Conservation (phyloP, 2,888 invertebrate genomes). For the Synergus umbraculus region DNA sequence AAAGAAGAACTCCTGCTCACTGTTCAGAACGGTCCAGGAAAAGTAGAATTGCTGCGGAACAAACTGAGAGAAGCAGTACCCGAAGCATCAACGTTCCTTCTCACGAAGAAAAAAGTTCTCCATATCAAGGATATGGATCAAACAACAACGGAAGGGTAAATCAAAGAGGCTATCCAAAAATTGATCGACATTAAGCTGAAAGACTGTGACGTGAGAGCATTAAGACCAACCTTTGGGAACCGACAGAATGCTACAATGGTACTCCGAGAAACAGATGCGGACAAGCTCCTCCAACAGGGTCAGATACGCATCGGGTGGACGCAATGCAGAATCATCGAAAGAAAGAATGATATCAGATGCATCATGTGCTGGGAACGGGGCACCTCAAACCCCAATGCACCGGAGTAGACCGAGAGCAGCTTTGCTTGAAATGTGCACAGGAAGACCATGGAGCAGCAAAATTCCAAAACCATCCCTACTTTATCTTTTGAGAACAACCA, state of each 20-base stretch:
- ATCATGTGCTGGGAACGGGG: too few relatives aligned
- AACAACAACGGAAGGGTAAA: constrained; percentile 41
- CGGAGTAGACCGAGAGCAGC: too few relatives aligned
- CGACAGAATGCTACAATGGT: not conserved
- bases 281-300: too few relatives aligned
- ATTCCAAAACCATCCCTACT: too few relatives aligned
- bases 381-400: too few relatives aligned
- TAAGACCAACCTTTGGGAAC: constrained; percentile 39
- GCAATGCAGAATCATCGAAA: too few relatives aligned
- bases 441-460: not conserved
- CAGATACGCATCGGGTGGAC: too few relatives aligned
- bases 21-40: constrained; percentile 42
- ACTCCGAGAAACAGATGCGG: too few relatives aligned
- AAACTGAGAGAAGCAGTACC: constrained; percentile 43
- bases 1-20: constrained; percentile 18
- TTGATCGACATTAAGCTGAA: not conserved
- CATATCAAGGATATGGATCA: constrained; percentile 51
- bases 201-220: constrained; percentile 48
- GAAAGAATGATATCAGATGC: too few relatives aligned
- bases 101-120: constrained; percentile 28
- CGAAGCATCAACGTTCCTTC: not conserved
- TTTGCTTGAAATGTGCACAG: not conserved
- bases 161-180: constrained; percentile 40
- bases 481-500: too few relatives aligned
- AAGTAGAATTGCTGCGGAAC: constrained; percentile 39